Evolutionary conservation across 2,888 invertebrate species (phyloP), one percentile per base, ranked within the genome.

Genomic region (Stenolophus ochropezus): DNA sequence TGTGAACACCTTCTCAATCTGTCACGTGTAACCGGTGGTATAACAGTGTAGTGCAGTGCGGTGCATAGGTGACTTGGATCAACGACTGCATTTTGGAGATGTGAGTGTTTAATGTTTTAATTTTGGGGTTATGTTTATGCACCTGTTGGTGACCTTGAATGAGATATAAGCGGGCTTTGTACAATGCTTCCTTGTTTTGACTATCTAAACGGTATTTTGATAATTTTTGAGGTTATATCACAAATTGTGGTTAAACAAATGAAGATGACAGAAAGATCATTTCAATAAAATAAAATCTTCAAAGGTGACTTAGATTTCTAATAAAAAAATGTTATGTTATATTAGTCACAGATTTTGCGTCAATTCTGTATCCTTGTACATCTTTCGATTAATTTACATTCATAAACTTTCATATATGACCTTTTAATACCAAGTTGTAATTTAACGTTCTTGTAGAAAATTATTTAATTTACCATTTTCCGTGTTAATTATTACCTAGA

Each of bases 1-100:
- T 69, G 65, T 69, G 27, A 69, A 69, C 65, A 69, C 73, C 73
- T 71, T 71, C 21, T 14, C 21, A 23, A 21, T 20, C 8, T 69
- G 65, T 69, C 49, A 73, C 73, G 73, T 73, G 73, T 73, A 73
- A 49, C 49, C 73, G 73, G 73, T 73, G 73, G 73, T 73, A 21
- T 20, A 69, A 42, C 69, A 73, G 73, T 73, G 73, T 73, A 21
- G 49, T 73, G 73, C 73, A 73, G 73, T 73, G 73, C 49, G 49
- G 49, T 69, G 69, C 47, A 61, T 61, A 61, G 61, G 61, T 61
- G 25, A 69, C 33, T 69, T 69, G 65, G 25, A 69, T 69, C 18
- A 33, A 61, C 27, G 14, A 61, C 33, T 42, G 27, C 33, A 69
- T 25, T 61, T 69, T 69, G 61, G 65, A 65, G 18, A 33, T 69